These are phyloP conservation scores for Dryococelus australis DNA, from an alignment of 2,888 invertebrate species.

Conservation along the genomic window DNA sequence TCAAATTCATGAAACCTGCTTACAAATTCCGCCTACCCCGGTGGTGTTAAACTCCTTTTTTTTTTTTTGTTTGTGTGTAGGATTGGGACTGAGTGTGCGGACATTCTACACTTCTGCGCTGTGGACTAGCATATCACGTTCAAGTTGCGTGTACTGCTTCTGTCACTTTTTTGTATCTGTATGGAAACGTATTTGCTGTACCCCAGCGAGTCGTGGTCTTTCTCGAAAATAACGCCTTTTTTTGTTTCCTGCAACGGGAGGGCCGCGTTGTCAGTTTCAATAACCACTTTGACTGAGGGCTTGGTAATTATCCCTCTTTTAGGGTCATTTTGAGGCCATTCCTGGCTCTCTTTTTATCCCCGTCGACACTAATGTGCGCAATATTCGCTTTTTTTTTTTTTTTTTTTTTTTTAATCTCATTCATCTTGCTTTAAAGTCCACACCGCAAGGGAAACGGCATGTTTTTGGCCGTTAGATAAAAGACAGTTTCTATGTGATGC, in stretches of 20 bases:
- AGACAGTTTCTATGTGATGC: not conserved
- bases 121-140: not conserved
- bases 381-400: not conserved
- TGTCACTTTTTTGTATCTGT: not conserved
- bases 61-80: too few relatives aligned
- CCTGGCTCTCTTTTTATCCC: not conserved
- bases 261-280: not conserved
- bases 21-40: not conserved
- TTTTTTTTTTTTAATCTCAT: not conserved
- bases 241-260: not conserved
- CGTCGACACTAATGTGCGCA: not conserved
- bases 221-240: not conserved
- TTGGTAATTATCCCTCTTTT: not conserved
- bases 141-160: not conserved
- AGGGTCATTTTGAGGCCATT: not conserved
- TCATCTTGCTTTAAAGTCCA: not conserved
- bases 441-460: not conserved
- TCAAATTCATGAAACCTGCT: not conserved
- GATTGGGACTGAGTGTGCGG: not conserved
- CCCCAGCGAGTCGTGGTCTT: not conserved
- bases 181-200: not conserved
- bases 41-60: too few relatives aligned
- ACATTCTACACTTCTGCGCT: not conserved
- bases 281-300: not conserved
- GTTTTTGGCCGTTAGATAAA: not conserved